Evolutionary conservation across 30 jellyfish, hydroid and myxozoan genomes (phyloP), one percentile per base, ranked within the genome.

Genomic region (Sanderia malayensis): DNA sequence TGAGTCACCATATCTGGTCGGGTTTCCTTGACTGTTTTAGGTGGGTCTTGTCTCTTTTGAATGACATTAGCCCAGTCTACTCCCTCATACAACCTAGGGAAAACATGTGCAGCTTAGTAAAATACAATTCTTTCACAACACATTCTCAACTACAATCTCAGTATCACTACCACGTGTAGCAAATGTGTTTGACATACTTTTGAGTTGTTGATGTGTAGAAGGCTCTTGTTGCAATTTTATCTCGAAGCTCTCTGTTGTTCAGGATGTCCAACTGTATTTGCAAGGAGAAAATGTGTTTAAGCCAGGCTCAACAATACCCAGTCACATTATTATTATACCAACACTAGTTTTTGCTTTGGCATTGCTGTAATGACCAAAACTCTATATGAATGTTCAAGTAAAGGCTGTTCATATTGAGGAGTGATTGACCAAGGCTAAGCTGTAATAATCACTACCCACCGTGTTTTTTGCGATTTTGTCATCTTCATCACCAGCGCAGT

Each of bases 1-100:
- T 82, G 86, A 1, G 86, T 55, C 18, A 82, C 94, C 83, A 82
- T 64, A 46, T 82, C 94, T 44, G 94, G 94, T 47, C 86, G 57
- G 22, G 73, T 76, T 30, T 71, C 94, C 13, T 70, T 47, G 8
- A 59, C 79, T 26, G 94, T 59, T 45, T 74, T 29, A 15, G 81
- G 94, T 31, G 94, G 94, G 22, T 47, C 64, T 0, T 66, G 94
- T 25, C 59, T 45, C n/a, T 37, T 31, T 10, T 29, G 19, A 10
- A 0, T 61, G 32, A 74, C 37, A 11, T 44, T 61, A 7, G 30
- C 67, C 94, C 86, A 82, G 45, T 82, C 86, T 11, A 52, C 76
- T 15, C 81, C 86, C 61, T 82, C 86, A 52, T 82, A 82, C 26
- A 82, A 34, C 70, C 94, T 82, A 34, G 27, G 24, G 46, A 19